Conservation (phyloP, 2,888 invertebrate species). For the Papilio gigon region DNA sequence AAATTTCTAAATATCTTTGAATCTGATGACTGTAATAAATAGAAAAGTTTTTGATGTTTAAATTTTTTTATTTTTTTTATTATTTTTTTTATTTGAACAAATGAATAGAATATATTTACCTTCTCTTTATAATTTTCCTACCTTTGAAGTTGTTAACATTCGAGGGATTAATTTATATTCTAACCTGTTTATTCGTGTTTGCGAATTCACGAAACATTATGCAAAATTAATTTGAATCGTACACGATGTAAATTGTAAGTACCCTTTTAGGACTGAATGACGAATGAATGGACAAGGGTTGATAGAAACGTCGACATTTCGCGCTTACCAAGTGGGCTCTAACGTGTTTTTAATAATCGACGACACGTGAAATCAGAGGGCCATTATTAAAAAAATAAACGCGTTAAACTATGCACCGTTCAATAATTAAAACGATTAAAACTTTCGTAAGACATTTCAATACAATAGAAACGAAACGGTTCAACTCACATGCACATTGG, state of each 20-base stretch:
- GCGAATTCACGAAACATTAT: slow-evolving; percentile 34
- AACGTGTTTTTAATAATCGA: not conserved
- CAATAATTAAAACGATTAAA: no score
- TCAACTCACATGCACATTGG: no score
- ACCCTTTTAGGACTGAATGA: slow-evolving; percentile 36
- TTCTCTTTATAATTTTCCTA: not conserved
- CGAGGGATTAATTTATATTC: slow-evolving; percentile 18
- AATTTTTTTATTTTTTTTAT: no score
- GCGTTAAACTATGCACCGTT: no score
- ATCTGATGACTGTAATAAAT: no score
- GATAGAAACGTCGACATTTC: slow-evolving; percentile 37
- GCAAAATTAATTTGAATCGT: slow-evolving; percentile 36
- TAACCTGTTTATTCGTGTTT: slow-evolving; percentile 27
- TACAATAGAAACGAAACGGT: no score
- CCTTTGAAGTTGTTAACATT: slow-evolving; percentile 20
- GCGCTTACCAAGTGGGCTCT: slow-evolving; percentile 29
- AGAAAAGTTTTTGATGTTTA: no score
- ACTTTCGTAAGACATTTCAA: no score
- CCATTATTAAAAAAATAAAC: not conserved
- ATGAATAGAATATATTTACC: no score
- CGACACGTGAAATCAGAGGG: not conserved
- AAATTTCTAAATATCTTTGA: no score
- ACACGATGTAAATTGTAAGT: slow-evolving; percentile 36
- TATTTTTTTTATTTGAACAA: no score
- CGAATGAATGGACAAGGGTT: slow-evolving; percentile 41